A percentile compares a stretch with the other conserved stretches of the same genome.
Evolutionary conservation across 2,888 invertebrate species (phyloP).

Genomic region (Trileptium ribeirensis): DNA sequence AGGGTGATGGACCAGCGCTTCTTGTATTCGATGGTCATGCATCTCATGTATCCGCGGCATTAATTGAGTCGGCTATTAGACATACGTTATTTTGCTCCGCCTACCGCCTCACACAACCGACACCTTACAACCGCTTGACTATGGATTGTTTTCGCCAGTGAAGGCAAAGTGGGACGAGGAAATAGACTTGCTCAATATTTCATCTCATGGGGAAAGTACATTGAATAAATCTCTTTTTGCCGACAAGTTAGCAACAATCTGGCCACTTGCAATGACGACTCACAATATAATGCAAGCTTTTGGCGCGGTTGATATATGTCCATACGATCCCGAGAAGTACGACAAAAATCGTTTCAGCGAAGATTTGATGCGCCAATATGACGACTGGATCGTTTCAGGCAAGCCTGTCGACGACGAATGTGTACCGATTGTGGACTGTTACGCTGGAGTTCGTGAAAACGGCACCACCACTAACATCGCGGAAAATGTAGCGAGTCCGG

Average conservation of each 20-base stretch:
- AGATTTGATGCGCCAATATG: background rate
- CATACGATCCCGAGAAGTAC: background rate
- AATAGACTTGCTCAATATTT: background rate
- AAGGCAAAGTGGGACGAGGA: background rate
- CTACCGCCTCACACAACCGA: constrained; percentile 13
- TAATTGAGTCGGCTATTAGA: background rate
- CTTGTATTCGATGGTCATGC: constrained; percentile 4
- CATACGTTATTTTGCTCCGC: background rate
- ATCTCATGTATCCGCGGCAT: background rate
- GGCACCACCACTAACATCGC: too few relatives aligned
- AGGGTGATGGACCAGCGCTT: background rate
- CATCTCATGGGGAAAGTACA: background rate
- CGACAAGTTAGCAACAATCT: background rate
- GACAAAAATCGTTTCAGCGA: background rate
- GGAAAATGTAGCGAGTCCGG: too few relatives aligned
- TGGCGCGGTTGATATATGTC: background rate
- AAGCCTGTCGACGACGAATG: background rate
- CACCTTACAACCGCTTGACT: background rate
- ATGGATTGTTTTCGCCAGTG: background rate
- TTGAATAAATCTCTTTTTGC: background rate
- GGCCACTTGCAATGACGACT: background rate
- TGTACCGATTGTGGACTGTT: background rate
- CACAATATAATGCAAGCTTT: background rate
- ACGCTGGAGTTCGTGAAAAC: too few relatives aligned
- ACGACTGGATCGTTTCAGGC: background rate